A percentile compares a stretch with the other conserved stretches of the same genome.
Evolutionary conservation across 2,888 invertebrate genomes (phyloP).

Genomic region (Aphrophora alni): DNA sequence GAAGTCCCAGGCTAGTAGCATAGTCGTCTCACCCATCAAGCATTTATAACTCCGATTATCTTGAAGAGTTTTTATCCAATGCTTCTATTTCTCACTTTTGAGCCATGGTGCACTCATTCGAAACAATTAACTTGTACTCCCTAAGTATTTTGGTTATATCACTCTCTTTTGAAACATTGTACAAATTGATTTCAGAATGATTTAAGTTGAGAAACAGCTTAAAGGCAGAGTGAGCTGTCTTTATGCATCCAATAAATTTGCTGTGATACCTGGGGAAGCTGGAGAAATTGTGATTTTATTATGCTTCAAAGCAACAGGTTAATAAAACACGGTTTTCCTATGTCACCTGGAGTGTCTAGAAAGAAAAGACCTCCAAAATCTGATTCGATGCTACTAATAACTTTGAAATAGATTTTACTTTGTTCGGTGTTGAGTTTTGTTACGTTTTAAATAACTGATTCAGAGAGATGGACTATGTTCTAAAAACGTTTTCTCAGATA

Average conservation of each 20-base stretch:
- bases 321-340: slow-evolving; percentile 19
- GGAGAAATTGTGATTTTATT: slow-evolving; percentile 7
- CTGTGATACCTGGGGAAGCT: background rate
- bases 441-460: background rate
- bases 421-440: background rate
- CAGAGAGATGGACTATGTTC: background rate
- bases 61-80: background rate
- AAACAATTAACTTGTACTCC: slow-evolving; percentile 4
- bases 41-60: background rate
- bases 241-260: background rate
- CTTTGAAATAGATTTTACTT: background rate
- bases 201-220: slow-evolving; percentile 12
- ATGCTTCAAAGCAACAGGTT: slow-evolving; percentile 19
- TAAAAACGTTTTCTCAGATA: background rate
- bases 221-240: slow-evolving; percentile 15
- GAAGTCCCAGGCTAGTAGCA: background rate
- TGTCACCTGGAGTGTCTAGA: slow-evolving; percentile 14
- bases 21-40: slow-evolving; percentile 3
- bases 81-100: slow-evolving; percentile 18
- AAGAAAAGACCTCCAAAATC: slow-evolving; percentile 19
- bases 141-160: background rate
- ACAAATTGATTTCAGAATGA: slow-evolving; percentile 6
- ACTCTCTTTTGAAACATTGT: background rate
- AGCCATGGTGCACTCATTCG: slow-evolving; percentile 22
- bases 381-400: background rate